Base-by-base conservation (phyloP, 2,888 invertebrate genomes). In the Chalcosyrphus nemorum region DNA sequence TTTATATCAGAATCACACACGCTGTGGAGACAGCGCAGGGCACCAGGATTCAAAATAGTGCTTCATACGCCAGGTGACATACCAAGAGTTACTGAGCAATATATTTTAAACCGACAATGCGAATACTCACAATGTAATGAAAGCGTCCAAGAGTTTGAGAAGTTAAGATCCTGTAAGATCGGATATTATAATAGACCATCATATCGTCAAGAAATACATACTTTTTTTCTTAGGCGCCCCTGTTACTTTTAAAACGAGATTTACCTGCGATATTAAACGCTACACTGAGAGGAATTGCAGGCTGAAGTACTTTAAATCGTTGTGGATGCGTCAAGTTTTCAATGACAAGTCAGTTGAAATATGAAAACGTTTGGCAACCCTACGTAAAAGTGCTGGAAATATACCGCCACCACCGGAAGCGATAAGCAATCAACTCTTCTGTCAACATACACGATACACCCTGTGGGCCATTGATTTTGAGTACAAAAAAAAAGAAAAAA, bases 51-150 rank as follows among this genome's bases (percentile, higher is more conserved):
- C 88, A 95, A 95, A 89, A 88, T 91, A 38, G 85, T 91, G 2
- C 63, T 91, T 27, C 90, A 89, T 66, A 91, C 91, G 0, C 91
- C 91, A 0, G 91, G 91, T 0, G 91, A 91, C 66, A 88, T 91
- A 27, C 88, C 91, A 0, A 90, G 89, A 70, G 89, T 91, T 2
- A 88, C 94, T 0, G 94, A 94, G 86, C 95, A 95, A 89, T 95
- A 94, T 88, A 95, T 95, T 90, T 95, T 72, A 93, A 94, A 71
- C 95, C 95, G 88, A 95, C 95, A 90, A 93, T 95, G 0, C 93
- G 95, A 0, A 94, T 95, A 94, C 94, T 89, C 95, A 95, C 0
- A 95, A 95, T 89, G 95, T 95, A 93, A 95, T 95, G 92, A 95
- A 95, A 2, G 95, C 95, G 2, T 94, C 95, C 0, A 93, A 93